Evolutionary conservation across 1,140 invertebrate species (phyloP).

Genomic region (Saccostrea cuccullata): DNA sequence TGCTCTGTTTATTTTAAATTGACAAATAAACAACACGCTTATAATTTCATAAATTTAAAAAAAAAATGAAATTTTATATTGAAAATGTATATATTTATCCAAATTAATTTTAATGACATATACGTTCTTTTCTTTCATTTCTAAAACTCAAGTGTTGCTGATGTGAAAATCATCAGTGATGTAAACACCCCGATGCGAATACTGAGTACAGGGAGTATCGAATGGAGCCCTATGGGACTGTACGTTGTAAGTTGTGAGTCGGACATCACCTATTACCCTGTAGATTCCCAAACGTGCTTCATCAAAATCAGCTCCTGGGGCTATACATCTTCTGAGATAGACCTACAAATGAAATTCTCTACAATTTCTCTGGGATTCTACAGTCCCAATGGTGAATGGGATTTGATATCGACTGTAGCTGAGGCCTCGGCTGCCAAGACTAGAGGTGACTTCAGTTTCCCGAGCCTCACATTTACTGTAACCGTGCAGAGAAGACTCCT

Average conservation of each 20-base stretch:
- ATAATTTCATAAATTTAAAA: too few species aligned
- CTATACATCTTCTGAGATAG: conserved; percentile 44
- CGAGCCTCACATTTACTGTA: conserved; percentile 57
- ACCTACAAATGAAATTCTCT: neutral
- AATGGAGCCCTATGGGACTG: conserved; percentile 49
- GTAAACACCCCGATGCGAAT: conserved; percentile 50
- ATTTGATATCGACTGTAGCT: neutral
- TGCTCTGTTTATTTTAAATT: too few species aligned
- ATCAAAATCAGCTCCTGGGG: conserved; percentile 49
- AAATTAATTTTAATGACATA: too few species aligned
- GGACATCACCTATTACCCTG: conserved; percentile 52
- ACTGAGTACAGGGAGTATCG: conserved; percentile 3
- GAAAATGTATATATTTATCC: too few species aligned
- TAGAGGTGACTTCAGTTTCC: conserved; percentile 39
- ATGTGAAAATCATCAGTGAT: conserved; percentile 47
- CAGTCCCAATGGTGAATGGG: conserved; percentile 51
- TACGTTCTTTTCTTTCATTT: too few species aligned
- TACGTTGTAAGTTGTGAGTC: conserved; percentile 53
- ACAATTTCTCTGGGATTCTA: conserved; percentile 40
- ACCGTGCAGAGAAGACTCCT: conserved; percentile 49
- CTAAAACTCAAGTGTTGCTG: conserved; percentile 27
- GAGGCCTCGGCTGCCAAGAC: conserved; percentile 2
- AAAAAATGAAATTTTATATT: too few species aligned
- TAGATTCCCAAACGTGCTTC: conserved; percentile 46
- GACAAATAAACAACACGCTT: too few species aligned